Percentiles rank a stretch among this genome's conserved stretches.
Evolutionary conservation across 2,797 vertebrate species (phyloP).

Genomic region (Thalassophryne amazonica): DNA sequence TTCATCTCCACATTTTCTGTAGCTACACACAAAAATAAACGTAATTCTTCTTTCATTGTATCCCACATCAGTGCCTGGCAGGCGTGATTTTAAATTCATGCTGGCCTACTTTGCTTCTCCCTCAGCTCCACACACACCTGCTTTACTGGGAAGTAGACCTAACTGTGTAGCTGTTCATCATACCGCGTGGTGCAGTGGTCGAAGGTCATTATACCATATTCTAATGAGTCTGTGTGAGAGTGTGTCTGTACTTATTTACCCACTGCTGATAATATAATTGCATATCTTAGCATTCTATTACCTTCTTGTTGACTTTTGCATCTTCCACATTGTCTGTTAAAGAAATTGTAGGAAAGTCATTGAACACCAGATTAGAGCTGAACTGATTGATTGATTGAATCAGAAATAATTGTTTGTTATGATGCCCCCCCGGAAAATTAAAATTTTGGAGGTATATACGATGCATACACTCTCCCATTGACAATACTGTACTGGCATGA

Average conservation of each 20-base stretch:
- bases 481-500: no score
- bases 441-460: no score
- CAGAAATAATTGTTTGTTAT: no score
- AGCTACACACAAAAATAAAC: conserved; percentile 9
- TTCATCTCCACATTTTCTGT: conserved; percentile 41
- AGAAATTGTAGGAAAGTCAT: conserved; percentile 18
- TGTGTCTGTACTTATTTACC: conserved; percentile 25
- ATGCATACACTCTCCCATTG: no score
- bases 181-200: conserved; percentile 62
- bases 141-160: conserved; percentile 63
- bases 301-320: conserved; percentile 2
- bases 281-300: conserved; percentile 6
- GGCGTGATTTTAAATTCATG: conserved; percentile 82
- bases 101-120: conserved; percentile 77
- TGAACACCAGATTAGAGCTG: conserved; percentile 40
- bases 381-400: conserved; percentile 15
- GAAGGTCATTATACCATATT: conserved; percentile 53
- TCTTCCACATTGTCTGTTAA: conserved; percentile 6
- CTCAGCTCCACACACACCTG: conserved; percentile 57
- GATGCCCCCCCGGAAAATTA: no score
- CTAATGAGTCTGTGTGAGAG: conserved; percentile 17
- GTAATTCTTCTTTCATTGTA: conserved; percentile 52
- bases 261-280: conserved; percentile 5
- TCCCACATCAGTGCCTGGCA: conserved; percentile 73
- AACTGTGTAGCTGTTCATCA: conserved; percentile 69